Evolutionary conservation across 1,140 invertebrate species (phyloP).

Genomic region (Diabrotica undecimpunctata): DNA sequence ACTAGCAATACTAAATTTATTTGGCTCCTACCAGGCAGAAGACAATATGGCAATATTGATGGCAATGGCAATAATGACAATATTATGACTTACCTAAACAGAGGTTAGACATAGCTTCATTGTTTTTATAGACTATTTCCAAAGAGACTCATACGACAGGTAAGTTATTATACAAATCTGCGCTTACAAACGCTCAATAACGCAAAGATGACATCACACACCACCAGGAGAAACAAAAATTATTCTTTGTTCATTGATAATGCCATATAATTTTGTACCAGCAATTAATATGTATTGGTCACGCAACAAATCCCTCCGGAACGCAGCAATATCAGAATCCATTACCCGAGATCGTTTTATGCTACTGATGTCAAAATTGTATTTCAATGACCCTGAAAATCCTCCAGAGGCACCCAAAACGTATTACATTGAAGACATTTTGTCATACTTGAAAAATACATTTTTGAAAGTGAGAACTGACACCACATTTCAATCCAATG

Average conservation of each 20-base stretch:
- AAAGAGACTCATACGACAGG: neutral
- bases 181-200: conserved; percentile 4
- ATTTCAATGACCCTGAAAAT: conserved; percentile 33
- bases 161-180: conserved; percentile 7
- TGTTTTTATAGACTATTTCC: neutral
- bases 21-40: too few relatives aligned
- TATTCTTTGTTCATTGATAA: conserved; percentile 12
- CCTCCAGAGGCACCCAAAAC: conserved; percentile 23
- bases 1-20: neutral
- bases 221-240: neutral
- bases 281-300: neutral
- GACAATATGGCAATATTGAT: neutral
- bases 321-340: conserved; percentile 34
- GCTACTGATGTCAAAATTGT: conserved; percentile 34
- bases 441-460: conserved; percentile 25
- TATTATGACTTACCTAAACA: neutral
- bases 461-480: conserved; percentile 27
- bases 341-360: conserved; percentile 33
- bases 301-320: too few relatives aligned
- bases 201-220: conserved; percentile 12
- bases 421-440: conserved; percentile 33
- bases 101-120: neutral
- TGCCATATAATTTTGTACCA: neutral
- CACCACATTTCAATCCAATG: conserved; percentile 26
- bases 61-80: neutral